Evolutionary conservation across 2,113 vertebrate genomes (phyloP), one percentile per base, ranked within the genome.

Genomic region (Muscicapa adusta): DNA sequence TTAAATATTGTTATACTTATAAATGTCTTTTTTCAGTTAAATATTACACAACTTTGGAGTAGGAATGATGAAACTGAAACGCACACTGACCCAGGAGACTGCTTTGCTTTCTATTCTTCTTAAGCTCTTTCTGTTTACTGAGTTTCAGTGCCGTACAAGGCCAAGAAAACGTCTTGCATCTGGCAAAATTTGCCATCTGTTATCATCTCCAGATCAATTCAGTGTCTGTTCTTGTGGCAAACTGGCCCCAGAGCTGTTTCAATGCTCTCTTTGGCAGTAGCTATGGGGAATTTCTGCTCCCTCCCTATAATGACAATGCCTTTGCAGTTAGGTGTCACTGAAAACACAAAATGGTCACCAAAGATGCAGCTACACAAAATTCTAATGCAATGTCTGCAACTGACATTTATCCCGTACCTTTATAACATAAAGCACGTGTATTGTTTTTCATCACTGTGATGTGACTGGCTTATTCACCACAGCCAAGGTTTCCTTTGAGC

Each of bases 1-100:
- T 96, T 91, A 96, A 93, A 95, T 91, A 96, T 89, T 96, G 77
- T 29, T 79, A 34, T 7, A 51, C 33, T 57, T 96, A 91, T 79
- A 88, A 84, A 91, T 85, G 45, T 33, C 47, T 70, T 83, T 91
- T 73, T 93, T 56, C 76, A 84, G 91, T 90, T 94, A 93, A 96
- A 84, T 57, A 74, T 96, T 95, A 81, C 75, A 88, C 90, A 95
- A 83, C 63, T 89, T 79, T 88, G 36, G 85, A 96, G 81, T 50
- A 74, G 72, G 56, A 74, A 57, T 70, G 42, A 20, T 90, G 93
- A 85, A 96, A 93, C 72, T 63, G 57, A 91, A 93, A 93, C 2
- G 3, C 71, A 13, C 34, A n/a, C 25, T 88, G 56, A 61, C 71
- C 74, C 60, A 79, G 68, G 85, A 88, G 54, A 75, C 51, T 67